Percentiles rank a stretch among this genome's conserved stretches.
Evolutionary conservation across 2,888 invertebrate species (phyloP).

Genomic region (Eilema depressum): DNA sequence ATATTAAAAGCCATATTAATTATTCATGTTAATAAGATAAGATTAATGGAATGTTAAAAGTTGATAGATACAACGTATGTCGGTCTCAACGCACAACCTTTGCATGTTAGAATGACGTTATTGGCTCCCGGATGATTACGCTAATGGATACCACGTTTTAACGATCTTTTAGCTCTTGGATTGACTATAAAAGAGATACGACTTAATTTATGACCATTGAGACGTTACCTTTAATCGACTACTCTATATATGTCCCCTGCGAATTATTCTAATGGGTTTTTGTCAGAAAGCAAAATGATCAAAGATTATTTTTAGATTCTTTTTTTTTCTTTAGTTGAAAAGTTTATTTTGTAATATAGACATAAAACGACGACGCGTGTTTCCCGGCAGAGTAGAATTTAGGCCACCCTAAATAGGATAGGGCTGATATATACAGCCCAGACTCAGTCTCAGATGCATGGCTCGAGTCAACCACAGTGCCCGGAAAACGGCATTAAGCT

Average conservation of each 20-base stretch:
- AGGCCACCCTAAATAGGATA: too few species aligned
- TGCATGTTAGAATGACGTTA: constrained; percentile 79
- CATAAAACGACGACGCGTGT: too few species aligned
- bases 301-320: constrained; percentile 28
- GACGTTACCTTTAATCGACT: constrained; percentile 62
- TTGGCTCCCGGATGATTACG: constrained; percentile 79
- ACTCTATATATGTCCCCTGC: constrained; percentile 62
- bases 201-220: constrained; percentile 77
- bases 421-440: too few species aligned
- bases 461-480: too few species aligned
- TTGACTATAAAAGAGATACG: constrained; percentile 82
- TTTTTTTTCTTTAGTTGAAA: background rate
- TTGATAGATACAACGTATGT: constrained; percentile 44
- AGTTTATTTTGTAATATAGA: background rate
- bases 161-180: constrained; percentile 79
- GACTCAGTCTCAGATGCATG: too few species aligned
- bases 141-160: constrained; percentile 80
- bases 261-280: constrained; percentile 60
- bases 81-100: constrained; percentile 59
- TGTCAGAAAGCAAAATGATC: constrained; percentile 32
- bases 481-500: too few species aligned
- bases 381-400: too few species aligned
- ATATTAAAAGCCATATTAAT: constrained; percentile 59
- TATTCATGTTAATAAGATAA: constrained; percentile 61
- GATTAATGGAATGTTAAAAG: constrained; percentile 55